phyloP scores from a whole-genome alignment of 2,888 invertebrate species.

The Sesia apiformis region DNA sequence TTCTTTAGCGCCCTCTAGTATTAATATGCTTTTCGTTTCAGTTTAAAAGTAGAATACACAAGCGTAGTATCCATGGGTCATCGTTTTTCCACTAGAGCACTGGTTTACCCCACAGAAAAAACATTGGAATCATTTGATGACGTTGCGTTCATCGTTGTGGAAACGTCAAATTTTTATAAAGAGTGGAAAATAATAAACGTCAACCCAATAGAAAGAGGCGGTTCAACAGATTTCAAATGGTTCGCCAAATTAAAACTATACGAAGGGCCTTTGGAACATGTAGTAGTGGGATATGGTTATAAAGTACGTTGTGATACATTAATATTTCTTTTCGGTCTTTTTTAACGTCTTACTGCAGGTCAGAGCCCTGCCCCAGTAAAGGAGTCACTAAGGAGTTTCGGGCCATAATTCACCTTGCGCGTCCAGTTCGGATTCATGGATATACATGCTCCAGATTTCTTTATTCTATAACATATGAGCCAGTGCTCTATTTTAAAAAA shows the following conservation, averaged over 20 bases:
- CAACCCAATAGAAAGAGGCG: slow-evolving; percentile 26
- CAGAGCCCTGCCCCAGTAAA: too few species aligned
- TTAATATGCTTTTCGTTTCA: slow-evolving; percentile 16
- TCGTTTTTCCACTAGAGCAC: slow-evolving; percentile 20
- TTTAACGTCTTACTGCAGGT: too few species aligned
- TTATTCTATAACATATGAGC: too few species aligned
- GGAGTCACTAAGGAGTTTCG: too few species aligned
- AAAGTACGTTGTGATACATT: slow-evolving; percentile 20
- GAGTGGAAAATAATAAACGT: background rate
- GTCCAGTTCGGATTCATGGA: too few species aligned
- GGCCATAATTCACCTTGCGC: too few species aligned
- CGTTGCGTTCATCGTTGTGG: slow-evolving; percentile 39
- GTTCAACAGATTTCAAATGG: slow-evolving; percentile 29
- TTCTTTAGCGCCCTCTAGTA: too few species aligned
- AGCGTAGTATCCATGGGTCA: slow-evolving; percentile 24
- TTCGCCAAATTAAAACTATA: slow-evolving; percentile 16
- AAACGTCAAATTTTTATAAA: background rate
- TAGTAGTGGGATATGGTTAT: slow-evolving; percentile 35
- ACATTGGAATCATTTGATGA: slow-evolving; percentile 42
- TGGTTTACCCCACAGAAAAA: slow-evolving; percentile 29
- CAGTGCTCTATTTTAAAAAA: too few species aligned
- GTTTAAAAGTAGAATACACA: slow-evolving; percentile 35
- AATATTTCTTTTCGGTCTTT: too few species aligned
- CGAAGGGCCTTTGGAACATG: slow-evolving; percentile 13
- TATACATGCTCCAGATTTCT: too few species aligned